phyloP scores from a whole-genome alignment of 92 coral and sea anemone species.

The Zoanthus sansibaricus region DNA sequence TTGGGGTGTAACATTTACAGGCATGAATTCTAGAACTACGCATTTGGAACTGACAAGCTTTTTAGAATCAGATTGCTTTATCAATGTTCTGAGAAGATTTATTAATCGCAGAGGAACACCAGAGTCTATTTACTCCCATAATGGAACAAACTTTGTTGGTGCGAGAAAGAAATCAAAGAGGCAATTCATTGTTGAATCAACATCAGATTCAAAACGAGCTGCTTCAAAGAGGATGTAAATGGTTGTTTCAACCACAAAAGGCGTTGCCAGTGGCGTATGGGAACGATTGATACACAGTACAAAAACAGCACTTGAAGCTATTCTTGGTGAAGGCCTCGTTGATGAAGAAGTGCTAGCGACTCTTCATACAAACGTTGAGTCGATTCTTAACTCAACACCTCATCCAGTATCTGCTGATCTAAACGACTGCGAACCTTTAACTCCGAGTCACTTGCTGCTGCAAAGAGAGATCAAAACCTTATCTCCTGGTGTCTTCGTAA shows the following conservation, averaged over 20 bases:
- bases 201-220: conserved; percentile 48
- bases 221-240: conserved; percentile 55
- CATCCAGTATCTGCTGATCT: no score
- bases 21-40: no score
- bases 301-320: conserved; percentile 52
- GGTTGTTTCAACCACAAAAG: conserved; percentile 65
- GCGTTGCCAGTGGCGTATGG: conserved; percentile 67
- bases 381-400: no score
- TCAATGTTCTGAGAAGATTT: no score
- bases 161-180: no score
- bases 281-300: conserved; percentile 62
- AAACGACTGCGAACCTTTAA: background rate
- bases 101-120: no score
- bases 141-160: conserved; percentile 54
- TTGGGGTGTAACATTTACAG: conserved; percentile 8
- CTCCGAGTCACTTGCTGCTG: conserved; percentile 67
- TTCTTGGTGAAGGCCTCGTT: conserved; percentile 54
- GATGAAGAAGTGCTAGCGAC: conserved; percentile 64
- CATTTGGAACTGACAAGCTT: no score
- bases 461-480: conserved; percentile 27
- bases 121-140: conserved; percentile 43
- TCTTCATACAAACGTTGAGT: conserved; percentile 59
- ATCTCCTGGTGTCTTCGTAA: no score
- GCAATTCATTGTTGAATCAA: conserved; percentile 29
- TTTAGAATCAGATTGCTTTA: no score